phyloP scores from a whole-genome alignment of 2,797 vertebrate genomes.

The Florisuga fusca region DNA sequence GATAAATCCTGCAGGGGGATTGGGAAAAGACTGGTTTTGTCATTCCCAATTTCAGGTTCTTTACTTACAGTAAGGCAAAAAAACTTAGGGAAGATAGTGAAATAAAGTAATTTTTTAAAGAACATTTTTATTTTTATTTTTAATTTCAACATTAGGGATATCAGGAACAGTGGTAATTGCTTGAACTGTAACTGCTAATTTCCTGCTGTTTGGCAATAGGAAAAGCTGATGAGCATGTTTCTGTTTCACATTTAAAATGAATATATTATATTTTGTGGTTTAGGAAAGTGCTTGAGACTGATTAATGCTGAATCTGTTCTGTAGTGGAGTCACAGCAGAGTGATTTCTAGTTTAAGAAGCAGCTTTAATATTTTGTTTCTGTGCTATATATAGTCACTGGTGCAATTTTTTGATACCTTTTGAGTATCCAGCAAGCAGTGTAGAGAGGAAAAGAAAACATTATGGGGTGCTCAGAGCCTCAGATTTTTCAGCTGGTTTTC shows the following conservation, averaged over 20 bases:
- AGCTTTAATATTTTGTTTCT: neutral
- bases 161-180: neutral
- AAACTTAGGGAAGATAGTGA: neutral
- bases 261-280: neutral
- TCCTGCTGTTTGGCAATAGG: neutral
- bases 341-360: conserved; percentile 2
- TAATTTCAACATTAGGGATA: neutral
- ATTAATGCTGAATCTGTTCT: conserved; percentile 11
- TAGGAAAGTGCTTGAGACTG: neutral
- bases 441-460: neutral
- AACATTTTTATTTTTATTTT: conserved; percentile 18
- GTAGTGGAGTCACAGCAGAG: neutral
- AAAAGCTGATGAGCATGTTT: neutral
- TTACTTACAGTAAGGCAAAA: neutral
- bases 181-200: neutral
- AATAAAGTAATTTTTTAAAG: neutral
- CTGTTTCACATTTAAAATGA: neutral
- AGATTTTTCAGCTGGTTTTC: neutral
- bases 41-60: neutral
- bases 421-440: neutral
- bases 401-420: neutral
- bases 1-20: neutral
- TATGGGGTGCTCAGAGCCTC: neutral
- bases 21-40: neutral
- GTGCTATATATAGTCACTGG: neutral